Evolutionary conservation across 2,888 invertebrate species (phyloP).

Genomic region (Pseudococcus viburni): DNA sequence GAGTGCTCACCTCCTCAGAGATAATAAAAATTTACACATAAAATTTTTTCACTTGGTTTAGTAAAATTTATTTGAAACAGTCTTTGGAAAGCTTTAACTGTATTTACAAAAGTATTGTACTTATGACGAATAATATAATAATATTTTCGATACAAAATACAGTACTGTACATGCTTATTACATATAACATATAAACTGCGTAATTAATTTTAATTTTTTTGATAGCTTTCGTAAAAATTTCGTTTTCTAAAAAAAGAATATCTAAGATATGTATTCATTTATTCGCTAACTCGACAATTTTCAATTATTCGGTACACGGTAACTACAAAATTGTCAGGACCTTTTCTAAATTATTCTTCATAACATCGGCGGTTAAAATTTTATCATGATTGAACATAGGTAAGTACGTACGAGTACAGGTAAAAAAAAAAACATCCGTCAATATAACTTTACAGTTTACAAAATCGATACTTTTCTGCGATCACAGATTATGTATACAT

Average conservation of each 20-base stretch:
- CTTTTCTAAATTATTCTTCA: slow-evolving; percentile 5
- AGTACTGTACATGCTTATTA: slow-evolving; percentile 45
- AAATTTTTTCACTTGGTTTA: slow-evolving; percentile 18
- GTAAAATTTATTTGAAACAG: slow-evolving; percentile 58
- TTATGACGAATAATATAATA: slow-evolving; percentile 48
- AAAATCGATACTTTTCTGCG: slow-evolving; percentile 55
- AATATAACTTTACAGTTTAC: slow-evolving; percentile 2
- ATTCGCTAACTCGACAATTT: slow-evolving; percentile 37
- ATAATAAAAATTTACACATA: not conserved
- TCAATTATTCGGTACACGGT: not conserved
- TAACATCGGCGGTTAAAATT: not conserved
- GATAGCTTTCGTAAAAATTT: slow-evolving; percentile 44
- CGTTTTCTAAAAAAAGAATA: slow-evolving; percentile 10
- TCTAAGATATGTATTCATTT: slow-evolving; percentile 56
- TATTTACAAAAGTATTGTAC: slow-evolving; percentile 62
- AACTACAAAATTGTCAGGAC: slow-evolving; percentile 28
- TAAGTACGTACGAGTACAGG: not conserved
- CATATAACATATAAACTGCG: slow-evolving; percentile 37
- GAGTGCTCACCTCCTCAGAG: not conserved
- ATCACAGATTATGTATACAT: slow-evolving; percentile 55
- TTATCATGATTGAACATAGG: not conserved
- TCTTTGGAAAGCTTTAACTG: slow-evolving; percentile 58
- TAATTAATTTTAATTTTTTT: slow-evolving; percentile 11
- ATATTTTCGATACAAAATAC: slow-evolving; percentile 51
- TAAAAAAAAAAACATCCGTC: not conserved